Evolutionary conservation across 1,140 invertebrate genomes (phyloP), one percentile per base, ranked within the genome.

Genomic region (Eumeta japonica): DNA sequence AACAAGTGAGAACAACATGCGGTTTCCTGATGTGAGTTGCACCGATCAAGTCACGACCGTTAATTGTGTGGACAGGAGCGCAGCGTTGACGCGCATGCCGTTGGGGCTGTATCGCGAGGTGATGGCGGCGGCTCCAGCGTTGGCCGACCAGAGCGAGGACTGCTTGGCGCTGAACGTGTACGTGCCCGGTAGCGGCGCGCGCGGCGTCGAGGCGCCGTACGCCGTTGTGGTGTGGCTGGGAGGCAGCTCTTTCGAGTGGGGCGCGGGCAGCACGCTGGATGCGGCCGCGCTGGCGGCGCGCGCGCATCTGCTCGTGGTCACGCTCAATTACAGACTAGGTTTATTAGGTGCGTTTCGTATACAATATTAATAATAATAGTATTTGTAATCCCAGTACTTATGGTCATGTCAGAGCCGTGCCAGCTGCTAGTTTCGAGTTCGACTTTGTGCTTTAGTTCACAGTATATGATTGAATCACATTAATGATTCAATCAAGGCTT

Each of bases 151-250:
- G 66, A 88, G 83, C 68, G 92, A 95, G 73, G 90, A 95, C 73
- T 95, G 92, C 63, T 81, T 95, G 28, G 88, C 87, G 62, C 79
- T 94, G 46, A 95, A 95, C 62, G 84, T 94, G 37, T 93, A 90
- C 60, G 88, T 90, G 39, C 90, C 90, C 39, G 84, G 83, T 72
- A 86, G 84, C 74, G 86, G 85, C 41, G 84, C 84, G 55, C 79
- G 84, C 54, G 87, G 86, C 57, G 63, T 86, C 43, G 86, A 88
- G 58, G 86, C 86, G 44, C 86, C 86, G 7, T 87, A 88, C 71
- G 85, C 70, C 13, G 74, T 76, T 33, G 79, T 92, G 75, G 86
- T 92, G 44, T 90, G 88, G 77, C 76, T 90, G 29, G 90, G 92
- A 67, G 90, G 88, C 27, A 87, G 90, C 56, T 88, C 87, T 45